phyloP scores from a whole-genome alignment of 2,113 vertebrate species.

The Motacilla tschutschensis region DNA sequence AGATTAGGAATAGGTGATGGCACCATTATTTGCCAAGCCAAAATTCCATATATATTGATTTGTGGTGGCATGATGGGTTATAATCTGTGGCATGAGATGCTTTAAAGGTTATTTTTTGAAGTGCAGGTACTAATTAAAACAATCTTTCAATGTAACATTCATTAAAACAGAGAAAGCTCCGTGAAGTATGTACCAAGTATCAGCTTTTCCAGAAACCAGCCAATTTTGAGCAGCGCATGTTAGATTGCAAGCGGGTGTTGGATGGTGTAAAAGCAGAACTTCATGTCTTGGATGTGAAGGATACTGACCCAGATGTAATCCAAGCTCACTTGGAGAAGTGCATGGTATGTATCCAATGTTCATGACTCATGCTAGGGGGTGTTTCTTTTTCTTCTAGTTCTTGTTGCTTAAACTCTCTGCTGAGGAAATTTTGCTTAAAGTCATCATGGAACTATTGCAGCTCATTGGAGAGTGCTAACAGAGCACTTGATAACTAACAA shows the following conservation, averaged over 20 bases:
- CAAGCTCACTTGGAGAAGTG: constrained; percentile 87
- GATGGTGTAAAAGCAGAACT: constrained; percentile 90
- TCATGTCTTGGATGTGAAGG: constrained; percentile 83
- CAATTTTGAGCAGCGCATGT: constrained; percentile 97
- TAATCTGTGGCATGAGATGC: not conserved
- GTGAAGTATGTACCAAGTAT: constrained; percentile 94
- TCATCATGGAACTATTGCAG: not conserved
- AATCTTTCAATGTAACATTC: not conserved
- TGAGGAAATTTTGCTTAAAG: not conserved
- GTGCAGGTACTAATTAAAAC: not conserved
- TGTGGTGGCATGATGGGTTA: not conserved
- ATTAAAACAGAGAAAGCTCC: constrained; percentile 85
- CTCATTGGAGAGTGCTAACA: not conserved
- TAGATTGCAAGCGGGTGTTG: constrained; percentile 90
- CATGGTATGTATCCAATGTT: constrained; percentile 79
- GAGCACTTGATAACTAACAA: not conserved
- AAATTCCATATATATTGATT: not conserved
- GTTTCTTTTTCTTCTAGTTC: not conserved
- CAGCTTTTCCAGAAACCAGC: constrained; percentile 98
- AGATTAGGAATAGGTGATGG: not conserved
- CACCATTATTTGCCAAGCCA: not conserved
- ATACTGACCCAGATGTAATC: constrained; percentile 86
- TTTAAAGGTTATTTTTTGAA: not conserved
- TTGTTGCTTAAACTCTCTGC: not conserved
- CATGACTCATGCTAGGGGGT: not conserved